These are phyloP conservation scores for Brachionus manjavacas DNA, from an alignment of 1,140 invertebrate species.

Conservation along the genomic window DNA sequence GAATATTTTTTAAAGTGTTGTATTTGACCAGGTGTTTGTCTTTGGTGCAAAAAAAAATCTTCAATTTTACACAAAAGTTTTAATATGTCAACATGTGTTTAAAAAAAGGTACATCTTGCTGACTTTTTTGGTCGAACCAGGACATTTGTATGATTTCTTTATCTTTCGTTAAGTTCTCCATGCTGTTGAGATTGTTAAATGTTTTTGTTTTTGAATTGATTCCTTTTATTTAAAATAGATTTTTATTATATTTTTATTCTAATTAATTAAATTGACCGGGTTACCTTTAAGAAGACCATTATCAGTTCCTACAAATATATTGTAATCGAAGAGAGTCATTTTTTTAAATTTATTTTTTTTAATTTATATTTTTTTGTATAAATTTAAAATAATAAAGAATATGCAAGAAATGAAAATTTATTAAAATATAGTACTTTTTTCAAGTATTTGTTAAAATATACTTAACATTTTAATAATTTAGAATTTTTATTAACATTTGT, in stretches of 20 bases:
- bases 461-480: background rate
- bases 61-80: background rate
- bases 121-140: background rate
- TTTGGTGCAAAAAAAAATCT: constrained; percentile 24
- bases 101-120: background rate
- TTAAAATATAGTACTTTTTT: background rate
- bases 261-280: background rate
- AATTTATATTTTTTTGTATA: background rate
- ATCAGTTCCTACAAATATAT: constrained; percentile 41
- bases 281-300: constrained; percentile 40
- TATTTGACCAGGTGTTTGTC: constrained; percentile 11
- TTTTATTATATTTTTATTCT: background rate
- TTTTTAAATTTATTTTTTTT: background rate
- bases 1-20: background rate
- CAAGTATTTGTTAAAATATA: background rate
- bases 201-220: constrained; percentile 18
- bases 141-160: constrained; percentile 32
- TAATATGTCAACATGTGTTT: background rate
- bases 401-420: background rate
- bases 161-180: constrained; percentile 23
- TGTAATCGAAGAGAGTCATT: constrained; percentile 28
- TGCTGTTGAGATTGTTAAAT: constrained; percentile 20
- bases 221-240: background rate
- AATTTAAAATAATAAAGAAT: background rate
- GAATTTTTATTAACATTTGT: background rate